Percentiles rank a stretch among this genome's conserved stretches.
phyloP scores from a whole-genome alignment of 2,888 invertebrate genomes.

The Ochropleura leucogaster region DNA sequence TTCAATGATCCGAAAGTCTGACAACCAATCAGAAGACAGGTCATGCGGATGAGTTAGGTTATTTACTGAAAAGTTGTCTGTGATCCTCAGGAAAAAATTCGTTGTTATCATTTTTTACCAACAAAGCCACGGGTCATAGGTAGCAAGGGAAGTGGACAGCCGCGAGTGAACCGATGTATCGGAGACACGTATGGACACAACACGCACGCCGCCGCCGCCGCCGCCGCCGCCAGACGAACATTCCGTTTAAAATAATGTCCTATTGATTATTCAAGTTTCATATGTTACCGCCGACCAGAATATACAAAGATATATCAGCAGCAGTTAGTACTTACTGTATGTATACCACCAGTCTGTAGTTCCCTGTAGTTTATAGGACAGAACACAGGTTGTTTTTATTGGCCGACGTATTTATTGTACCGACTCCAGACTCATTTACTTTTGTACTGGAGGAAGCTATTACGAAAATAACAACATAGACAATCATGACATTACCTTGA shows the following conservation, averaged over 20 bases:
- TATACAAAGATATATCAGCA: neutral
- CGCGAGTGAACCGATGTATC: neutral
- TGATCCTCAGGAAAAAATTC: neutral
- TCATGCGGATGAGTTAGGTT: neutral
- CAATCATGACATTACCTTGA: constrained; percentile 7
- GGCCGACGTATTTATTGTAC: neutral
- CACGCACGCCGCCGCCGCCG: neutral
- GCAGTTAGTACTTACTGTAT: neutral
- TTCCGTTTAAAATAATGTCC: neutral
- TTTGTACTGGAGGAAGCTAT: neutral
- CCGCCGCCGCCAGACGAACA: neutral
- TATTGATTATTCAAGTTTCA: constrained; percentile 16
- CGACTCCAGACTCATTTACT: neutral
- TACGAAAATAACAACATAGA: constrained; percentile 3
- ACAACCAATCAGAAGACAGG: neutral
- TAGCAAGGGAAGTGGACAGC: neutral
- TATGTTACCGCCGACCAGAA: neutral
- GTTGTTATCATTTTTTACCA: neutral
- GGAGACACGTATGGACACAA: neutral
- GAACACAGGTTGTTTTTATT: neutral
- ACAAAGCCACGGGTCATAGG: neutral
- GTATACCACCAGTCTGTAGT: too few species aligned
- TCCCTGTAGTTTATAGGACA: too few species aligned
- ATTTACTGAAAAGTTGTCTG: too few species aligned
- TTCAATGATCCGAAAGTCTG: neutral